Conservation (phyloP, 1,140 invertebrate genomes). For the Drosophila kurseongensis region DNA sequence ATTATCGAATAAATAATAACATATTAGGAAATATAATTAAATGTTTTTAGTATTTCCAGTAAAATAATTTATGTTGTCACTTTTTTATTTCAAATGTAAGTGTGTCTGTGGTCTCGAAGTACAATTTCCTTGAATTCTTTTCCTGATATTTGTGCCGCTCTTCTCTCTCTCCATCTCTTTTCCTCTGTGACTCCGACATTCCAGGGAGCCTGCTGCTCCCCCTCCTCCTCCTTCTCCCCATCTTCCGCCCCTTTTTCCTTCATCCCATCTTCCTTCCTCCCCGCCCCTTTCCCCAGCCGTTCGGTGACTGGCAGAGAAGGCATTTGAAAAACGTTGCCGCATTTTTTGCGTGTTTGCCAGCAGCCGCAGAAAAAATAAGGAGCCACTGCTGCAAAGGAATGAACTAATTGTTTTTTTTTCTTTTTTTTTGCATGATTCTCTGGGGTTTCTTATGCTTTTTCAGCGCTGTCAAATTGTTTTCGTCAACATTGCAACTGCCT, state of each 20-base stretch:
- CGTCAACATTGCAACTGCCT: slow-evolving; percentile 42
- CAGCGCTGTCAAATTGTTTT: slow-evolving; percentile 40
- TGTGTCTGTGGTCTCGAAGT: too few relatives aligned
- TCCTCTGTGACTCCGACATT: slow-evolving; percentile 22
- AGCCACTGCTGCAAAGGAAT: slow-evolving; percentile 17
- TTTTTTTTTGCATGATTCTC: slow-evolving; percentile 2
- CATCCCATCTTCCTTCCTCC: too few relatives aligned
- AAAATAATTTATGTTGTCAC: too few relatives aligned
- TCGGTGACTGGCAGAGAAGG: slow-evolving; percentile 27
- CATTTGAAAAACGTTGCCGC: slow-evolving; percentile 81
- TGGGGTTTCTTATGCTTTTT: slow-evolving; percentile 5
- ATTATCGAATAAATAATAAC: too few relatives aligned
- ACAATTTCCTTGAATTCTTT: slow-evolving; percentile 1
- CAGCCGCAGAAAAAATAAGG: slow-evolving; percentile 4
- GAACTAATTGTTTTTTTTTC: slow-evolving; percentile 66
- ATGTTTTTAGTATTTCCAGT: too few relatives aligned
- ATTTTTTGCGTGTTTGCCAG: slow-evolving; percentile 70
- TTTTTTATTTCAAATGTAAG: too few relatives aligned
- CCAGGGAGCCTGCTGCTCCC: slow-evolving; percentile 4
- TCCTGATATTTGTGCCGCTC: neutral
- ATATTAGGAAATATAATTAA: too few relatives aligned
- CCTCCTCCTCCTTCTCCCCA: neutral
- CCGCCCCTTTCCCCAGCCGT: neutral
- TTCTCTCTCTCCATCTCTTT: neutral
- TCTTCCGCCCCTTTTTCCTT: neutral